phyloP scores from a whole-genome alignment of 2,113 vertebrate species.

The Sturnus vulgaris region DNA sequence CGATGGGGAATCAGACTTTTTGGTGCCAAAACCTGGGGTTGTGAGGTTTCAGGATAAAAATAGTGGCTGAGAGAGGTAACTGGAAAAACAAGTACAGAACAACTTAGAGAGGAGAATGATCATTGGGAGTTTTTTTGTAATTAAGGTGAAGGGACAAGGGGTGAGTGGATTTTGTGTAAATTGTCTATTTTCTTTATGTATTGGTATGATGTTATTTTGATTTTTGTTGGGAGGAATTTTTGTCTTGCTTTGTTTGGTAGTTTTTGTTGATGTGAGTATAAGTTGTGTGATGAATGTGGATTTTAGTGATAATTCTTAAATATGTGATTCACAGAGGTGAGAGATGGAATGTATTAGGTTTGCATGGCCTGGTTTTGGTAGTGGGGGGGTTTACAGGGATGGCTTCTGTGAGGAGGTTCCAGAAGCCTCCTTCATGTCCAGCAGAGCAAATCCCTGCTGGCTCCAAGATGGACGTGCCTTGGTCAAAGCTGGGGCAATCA shows the following conservation, averaged over 20 bases:
- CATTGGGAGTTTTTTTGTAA: background rate
- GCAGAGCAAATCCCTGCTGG: background rate
- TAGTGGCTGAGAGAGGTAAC: background rate
- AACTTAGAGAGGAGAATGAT: background rate
- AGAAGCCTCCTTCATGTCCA: background rate
- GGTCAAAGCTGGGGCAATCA: background rate
- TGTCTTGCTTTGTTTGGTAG: background rate
- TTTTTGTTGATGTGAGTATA: background rate
- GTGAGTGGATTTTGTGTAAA: background rate
- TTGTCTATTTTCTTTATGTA: background rate
- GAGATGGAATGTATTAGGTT: background rate
- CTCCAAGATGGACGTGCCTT: no score
- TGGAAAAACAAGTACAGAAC: background rate
- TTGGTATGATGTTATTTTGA: background rate
- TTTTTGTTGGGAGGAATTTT: background rate
- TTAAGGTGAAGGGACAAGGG: no score
- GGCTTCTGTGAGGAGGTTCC: background rate
- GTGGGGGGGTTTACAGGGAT: background rate
- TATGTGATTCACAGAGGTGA: rapidly evolving
- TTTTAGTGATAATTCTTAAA: background rate
- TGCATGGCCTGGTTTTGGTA: background rate
- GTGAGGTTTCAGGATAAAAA: background rate
- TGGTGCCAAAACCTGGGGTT: background rate
- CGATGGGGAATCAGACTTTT: rapidly evolving
- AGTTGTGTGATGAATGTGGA: background rate